These are phyloP conservation scores for Bambusicola thoracicus DNA, from an alignment of 2,113 vertebrate species.

Conservation along the genomic window DNA sequence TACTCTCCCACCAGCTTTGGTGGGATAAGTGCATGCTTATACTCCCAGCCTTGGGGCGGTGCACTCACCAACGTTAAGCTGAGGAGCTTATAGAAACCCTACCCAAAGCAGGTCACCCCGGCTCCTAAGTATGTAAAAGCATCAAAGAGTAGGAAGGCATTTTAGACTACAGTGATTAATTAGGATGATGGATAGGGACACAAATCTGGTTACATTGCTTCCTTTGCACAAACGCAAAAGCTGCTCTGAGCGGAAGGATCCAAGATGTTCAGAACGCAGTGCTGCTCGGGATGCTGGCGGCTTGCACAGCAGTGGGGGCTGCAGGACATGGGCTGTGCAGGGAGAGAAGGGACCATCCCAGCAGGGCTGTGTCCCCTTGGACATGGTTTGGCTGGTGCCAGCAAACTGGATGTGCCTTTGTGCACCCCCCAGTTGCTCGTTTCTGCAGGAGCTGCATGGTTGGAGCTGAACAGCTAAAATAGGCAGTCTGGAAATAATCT, in stretches of 20 bases:
- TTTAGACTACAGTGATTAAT: not conserved
- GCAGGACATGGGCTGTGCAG: accelerated
- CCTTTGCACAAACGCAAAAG: not conserved
- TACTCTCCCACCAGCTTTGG: not conserved
- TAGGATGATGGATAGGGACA: slow-evolving; percentile 8
- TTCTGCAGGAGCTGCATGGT: not conserved
- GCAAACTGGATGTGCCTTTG: accelerated
- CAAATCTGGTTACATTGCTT: not conserved
- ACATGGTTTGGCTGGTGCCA: not conserved
- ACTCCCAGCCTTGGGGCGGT: not conserved
- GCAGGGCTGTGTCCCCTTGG: not conserved
- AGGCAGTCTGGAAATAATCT: slow-evolving; percentile 15
- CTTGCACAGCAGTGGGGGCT: accelerated
- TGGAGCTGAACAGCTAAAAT: not conserved
- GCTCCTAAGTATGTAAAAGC: slow-evolving; percentile 43
- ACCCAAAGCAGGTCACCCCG: not conserved
- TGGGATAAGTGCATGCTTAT: slow-evolving; percentile 1
- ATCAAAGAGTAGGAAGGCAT: not conserved
- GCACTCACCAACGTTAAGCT: not conserved
- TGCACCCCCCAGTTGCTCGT: not conserved
- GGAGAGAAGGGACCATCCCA: too few relatives aligned
- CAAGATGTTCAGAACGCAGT: not conserved
- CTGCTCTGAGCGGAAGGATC: not conserved
- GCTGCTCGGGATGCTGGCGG: not conserved
- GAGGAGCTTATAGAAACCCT: slow-evolving; percentile 17